Evolutionary conservation across 1,140 invertebrate species (phyloP).

Genomic region (Drosophila lowei): DNA sequence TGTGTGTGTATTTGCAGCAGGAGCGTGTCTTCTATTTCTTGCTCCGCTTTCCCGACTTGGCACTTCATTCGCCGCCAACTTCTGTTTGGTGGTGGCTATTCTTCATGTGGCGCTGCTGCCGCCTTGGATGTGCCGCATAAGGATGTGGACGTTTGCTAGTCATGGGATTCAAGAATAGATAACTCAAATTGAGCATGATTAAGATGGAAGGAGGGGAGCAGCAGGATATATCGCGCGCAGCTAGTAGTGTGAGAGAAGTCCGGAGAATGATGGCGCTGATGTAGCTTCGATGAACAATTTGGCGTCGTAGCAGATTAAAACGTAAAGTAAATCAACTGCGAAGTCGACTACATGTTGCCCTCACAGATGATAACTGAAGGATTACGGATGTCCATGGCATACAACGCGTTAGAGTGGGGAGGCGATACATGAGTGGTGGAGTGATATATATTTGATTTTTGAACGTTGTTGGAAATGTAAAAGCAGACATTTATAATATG

Average conservation of each 20-base stretch:
- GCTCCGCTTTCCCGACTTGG: constrained; percentile 50
- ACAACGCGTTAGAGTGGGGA: too few species aligned
- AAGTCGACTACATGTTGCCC: too few species aligned
- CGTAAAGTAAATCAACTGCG: background rate
- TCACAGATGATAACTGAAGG: background rate
- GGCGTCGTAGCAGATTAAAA: constrained; percentile 9
- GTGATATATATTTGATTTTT: constrained; percentile 24
- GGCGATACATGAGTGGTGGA: constrained; percentile 1
- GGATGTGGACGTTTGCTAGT: constrained; percentile 69
- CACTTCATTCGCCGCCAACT: constrained; percentile 16
- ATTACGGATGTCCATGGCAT: constrained; percentile 1
- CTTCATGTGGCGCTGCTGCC: constrained; percentile 62
- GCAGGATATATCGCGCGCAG: constrained; percentile 13
- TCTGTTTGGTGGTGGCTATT: constrained; percentile 43
- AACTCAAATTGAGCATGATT: constrained; percentile 5
- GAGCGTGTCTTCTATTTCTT: constrained; percentile 41
- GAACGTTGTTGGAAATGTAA: constrained; percentile 71
- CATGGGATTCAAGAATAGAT: background rate
- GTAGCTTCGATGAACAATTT: constrained; percentile 58
- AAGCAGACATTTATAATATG: constrained; percentile 70
- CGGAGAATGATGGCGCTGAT: too few species aligned
- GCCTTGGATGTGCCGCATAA: constrained; percentile 54
- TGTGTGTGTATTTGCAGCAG: constrained; percentile 1
- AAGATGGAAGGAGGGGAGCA: constrained; percentile 19
- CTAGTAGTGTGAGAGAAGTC: constrained; percentile 15